Percentiles rank a stretch among this genome's conserved stretches.
Conservation (phyloP, 30 jellyfish, hydroid and myxozoan species). For the Hydractinia symbiolongicarpus region DNA sequence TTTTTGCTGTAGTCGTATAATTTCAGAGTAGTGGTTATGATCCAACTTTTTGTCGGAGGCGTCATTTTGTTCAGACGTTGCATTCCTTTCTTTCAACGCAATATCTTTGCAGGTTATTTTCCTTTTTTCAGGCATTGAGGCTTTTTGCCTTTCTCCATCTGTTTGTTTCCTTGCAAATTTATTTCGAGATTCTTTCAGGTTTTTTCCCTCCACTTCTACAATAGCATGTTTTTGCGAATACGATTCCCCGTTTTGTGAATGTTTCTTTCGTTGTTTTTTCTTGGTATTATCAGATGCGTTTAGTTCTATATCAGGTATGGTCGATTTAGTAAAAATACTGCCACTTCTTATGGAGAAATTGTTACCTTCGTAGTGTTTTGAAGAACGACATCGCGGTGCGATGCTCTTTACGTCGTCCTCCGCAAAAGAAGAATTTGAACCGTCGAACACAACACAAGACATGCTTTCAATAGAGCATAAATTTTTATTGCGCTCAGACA, state of each 20-base stretch:
- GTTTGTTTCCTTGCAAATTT: background rate
- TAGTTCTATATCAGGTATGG: no score
- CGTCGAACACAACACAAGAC: conserved; percentile 37
- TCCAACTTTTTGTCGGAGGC: background rate
- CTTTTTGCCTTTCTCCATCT: background rate
- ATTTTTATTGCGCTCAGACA: background rate
- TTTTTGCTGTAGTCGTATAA: conserved; percentile 27
- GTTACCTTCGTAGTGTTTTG: background rate
- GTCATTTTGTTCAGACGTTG: background rate
- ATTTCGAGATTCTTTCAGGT: background rate
- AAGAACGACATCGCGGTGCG: background rate
- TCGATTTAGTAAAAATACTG: background rate
- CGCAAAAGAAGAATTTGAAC: conserved; percentile 15
- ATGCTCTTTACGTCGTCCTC: conserved; percentile 12
- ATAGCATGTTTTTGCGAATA: background rate
- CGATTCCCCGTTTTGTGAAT: background rate
- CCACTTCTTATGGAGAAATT: conserved; percentile 18
- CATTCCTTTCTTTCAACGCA: background rate
- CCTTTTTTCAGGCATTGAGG: background rate
- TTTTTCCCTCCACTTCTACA: background rate
- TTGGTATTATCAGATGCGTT: no score
- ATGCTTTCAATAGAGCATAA: background rate
- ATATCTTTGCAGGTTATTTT: background rate
- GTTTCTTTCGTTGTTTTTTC: no score
- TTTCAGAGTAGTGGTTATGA: conserved; percentile 12